Evolutionary conservation across 2,888 invertebrate genomes (phyloP).

Genomic region (Tenthredo livida): DNA sequence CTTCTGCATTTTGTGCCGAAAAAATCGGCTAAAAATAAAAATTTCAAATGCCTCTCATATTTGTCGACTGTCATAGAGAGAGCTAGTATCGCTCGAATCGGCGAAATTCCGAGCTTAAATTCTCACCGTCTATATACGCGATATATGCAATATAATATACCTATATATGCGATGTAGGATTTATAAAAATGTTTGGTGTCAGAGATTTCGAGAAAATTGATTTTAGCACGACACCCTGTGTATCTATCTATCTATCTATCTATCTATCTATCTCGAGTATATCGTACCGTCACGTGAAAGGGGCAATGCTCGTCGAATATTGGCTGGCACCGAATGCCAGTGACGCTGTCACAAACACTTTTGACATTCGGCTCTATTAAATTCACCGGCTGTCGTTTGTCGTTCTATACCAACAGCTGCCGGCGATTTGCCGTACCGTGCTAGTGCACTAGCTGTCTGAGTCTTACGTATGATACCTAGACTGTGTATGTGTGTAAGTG

Average conservation of each 20-base stretch:
- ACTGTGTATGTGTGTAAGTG: not conserved
- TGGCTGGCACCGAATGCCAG: conserved; percentile 75
- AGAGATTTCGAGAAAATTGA: not conserved
- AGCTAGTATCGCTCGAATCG: not conserved
- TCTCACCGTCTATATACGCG: not conserved
- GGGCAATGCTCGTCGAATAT: conserved; percentile 64
- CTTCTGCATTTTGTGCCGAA: not conserved
- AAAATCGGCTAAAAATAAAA: not conserved
- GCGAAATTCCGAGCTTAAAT: not conserved
- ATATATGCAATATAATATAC: not conserved
- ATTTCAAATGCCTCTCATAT: not conserved
- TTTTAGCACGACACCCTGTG: conserved; percentile 8
- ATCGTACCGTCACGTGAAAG: conserved; percentile 14
- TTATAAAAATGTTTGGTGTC: not conserved
- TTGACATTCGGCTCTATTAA: conserved; percentile 47
- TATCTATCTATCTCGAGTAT: not conserved
- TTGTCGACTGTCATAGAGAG: too few species aligned
- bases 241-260: not conserved
- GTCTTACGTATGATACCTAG: not conserved
- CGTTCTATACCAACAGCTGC: conserved; percentile 21
- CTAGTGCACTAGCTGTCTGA: conserved; percentile 4
- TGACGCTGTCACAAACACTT: conserved; percentile 70
- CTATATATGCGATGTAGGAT: not conserved
- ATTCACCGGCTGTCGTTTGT: conserved; percentile 42
- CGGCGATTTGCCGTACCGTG: not conserved